phyloP scores from a whole-genome alignment of 2,888 invertebrate genomes.

The Eristalis arbustorum region DNA sequence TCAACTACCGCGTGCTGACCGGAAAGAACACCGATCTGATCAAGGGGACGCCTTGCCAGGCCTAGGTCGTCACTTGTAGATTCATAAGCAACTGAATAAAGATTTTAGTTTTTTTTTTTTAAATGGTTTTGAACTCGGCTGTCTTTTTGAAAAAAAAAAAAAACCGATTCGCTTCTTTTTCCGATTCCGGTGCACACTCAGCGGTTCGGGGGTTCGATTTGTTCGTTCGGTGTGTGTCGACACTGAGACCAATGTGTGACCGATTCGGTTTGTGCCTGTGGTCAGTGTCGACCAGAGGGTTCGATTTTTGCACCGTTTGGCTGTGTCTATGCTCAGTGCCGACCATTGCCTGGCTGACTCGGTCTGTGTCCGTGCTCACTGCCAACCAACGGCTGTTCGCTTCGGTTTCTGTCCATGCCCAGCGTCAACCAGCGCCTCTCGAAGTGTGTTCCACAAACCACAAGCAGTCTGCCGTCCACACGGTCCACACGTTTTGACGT shows the following conservation, averaged over 20 bases:
- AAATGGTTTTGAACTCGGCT: not conserved
- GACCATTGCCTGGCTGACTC: no score
- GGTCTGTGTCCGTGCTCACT: no score
- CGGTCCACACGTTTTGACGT: not conserved
- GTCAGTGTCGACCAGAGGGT: not conserved
- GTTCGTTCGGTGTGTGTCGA: no score
- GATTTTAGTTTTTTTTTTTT: not conserved
- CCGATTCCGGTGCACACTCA: no score
- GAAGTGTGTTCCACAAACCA: not conserved
- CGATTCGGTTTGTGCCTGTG: not conserved
- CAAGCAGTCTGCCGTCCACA: not conserved
- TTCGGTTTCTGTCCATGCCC: not conserved
- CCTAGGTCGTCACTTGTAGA: conserved; percentile 56
- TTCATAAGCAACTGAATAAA: conserved; percentile 36
- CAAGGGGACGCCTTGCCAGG: conserved; percentile 78
- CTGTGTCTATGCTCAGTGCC: no score
- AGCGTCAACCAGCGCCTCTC: not conserved
- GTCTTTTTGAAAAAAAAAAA: no score
- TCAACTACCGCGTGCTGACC: conserved; percentile 83
- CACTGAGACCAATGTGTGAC: no score
- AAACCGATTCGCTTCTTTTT: no score
- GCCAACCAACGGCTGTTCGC: no score
- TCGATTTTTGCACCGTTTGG: no score
- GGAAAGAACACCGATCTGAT: conserved; percentile 78
- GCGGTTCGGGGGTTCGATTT: no score